Conservation (phyloP, 1,140 invertebrate genomes). For the Lepidurus packardi region DNA sequence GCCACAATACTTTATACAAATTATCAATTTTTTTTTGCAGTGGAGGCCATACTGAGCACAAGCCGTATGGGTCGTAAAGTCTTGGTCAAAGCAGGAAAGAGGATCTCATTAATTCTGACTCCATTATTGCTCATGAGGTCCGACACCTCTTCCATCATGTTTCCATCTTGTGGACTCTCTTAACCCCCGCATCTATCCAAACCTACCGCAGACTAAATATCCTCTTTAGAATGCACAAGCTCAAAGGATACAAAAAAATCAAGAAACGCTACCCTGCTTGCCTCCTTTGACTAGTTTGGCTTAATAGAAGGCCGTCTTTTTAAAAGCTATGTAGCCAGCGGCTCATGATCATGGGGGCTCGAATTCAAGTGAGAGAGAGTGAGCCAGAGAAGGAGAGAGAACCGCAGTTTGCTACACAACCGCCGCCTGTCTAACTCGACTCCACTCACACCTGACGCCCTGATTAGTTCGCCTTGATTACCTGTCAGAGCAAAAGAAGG, state of each 20-base stretch:
- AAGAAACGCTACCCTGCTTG: too few species aligned
- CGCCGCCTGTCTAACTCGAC: background rate
- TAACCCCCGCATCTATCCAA: background rate
- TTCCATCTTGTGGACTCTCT: background rate
- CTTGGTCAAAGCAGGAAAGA: background rate
- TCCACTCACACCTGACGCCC: conserved; percentile 13
- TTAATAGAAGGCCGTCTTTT: too few species aligned
- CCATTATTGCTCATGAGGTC: background rate
- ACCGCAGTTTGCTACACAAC: background rate
- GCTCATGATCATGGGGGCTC: too few species aligned
- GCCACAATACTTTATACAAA: too few species aligned
- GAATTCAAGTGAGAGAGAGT: too few species aligned
- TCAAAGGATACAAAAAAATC: too few species aligned
- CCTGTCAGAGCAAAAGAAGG: background rate
- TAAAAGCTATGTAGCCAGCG: too few species aligned
- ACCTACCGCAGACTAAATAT: too few species aligned
- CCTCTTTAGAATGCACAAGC: too few species aligned
- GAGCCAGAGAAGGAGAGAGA: too few species aligned
- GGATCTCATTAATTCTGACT: conserved; percentile 8
- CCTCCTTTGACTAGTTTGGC: too few species aligned
- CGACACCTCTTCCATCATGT: conserved; percentile 7
- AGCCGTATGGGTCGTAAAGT: conserved; percentile 12
- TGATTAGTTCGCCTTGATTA: conserved; percentile 5
- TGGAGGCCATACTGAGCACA: background rate
- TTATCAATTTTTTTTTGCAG: too few species aligned